Percentiles rank a stretch among this genome's conserved stretches.
phyloP scores from a whole-genome alignment of 1,140 invertebrate genomes.

The Zophobas atratus region DNA sequence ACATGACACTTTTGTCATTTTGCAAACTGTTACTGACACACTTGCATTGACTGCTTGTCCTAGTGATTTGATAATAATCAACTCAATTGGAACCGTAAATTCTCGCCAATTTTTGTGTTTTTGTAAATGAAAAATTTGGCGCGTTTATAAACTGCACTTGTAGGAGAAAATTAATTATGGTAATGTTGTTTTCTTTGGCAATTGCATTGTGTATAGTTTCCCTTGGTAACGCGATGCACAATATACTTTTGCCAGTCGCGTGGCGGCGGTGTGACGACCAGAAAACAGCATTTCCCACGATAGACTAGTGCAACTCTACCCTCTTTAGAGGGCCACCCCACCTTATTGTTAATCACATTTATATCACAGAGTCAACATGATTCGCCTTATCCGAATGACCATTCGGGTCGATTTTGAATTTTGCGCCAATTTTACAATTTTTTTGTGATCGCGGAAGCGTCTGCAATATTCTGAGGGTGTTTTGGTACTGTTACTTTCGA shows the following conservation, averaged over 20 bases:
- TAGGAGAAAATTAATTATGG: background rate
- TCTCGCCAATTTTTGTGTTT: no score
- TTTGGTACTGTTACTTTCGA: conserved; percentile 20
- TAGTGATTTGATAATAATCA: no score
- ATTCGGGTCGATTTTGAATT: background rate
- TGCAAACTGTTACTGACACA: no score
- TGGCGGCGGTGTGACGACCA: conserved; percentile 62
- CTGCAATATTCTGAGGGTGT: background rate
- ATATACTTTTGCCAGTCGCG: conserved; percentile 55
- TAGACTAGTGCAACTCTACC: conserved; percentile 37
- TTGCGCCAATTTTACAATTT: background rate
- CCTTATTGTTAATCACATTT: conserved; percentile 60
- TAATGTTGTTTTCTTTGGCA: conserved; percentile 26
- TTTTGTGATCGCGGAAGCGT: background rate
- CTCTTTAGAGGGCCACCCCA: conserved; percentile 50
- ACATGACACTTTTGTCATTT: no score
- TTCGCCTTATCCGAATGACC: conserved; percentile 34
- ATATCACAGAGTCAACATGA: conserved; percentile 54
- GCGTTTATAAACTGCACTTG: background rate
- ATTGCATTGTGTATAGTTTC: conserved; percentile 16
- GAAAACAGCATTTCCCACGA: conserved; percentile 62
- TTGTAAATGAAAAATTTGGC: no score
- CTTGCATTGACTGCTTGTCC: no score
- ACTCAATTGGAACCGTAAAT: no score
- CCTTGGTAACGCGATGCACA: conserved; percentile 32